These are phyloP conservation scores for Aphelenchoides besseyi DNA, from an alignment of 1,140 invertebrate species.

Conservation along the genomic window DNA sequence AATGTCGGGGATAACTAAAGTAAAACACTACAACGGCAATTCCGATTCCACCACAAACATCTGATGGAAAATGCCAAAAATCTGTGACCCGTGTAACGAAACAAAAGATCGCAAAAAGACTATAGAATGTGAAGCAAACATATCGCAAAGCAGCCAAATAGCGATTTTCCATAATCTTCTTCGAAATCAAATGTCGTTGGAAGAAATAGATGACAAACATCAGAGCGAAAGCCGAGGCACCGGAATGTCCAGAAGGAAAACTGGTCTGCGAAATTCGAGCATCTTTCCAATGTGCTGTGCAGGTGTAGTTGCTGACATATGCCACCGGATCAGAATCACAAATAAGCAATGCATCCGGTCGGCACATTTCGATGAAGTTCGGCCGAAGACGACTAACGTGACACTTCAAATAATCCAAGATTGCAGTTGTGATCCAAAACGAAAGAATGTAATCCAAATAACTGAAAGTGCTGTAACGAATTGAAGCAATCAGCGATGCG, in stretches of 20 bases:
- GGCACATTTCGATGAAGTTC: conserved; percentile 27
- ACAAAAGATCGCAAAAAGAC: conserved; percentile 19
- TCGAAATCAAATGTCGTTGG: neutral
- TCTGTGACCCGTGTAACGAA: conserved; percentile 16
- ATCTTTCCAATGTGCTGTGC: conserved; percentile 20
- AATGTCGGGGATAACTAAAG: conserved; percentile 1
- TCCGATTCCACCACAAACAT: conserved; percentile 19
- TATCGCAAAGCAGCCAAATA: neutral
- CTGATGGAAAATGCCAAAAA: conserved; percentile 23
- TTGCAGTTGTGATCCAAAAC: conserved; percentile 17
- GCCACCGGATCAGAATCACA: conserved; percentile 8
- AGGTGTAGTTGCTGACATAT: conserved; percentile 17
- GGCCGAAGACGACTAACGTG: conserved; percentile 15
- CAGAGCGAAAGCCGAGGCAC: conserved; percentile 20
- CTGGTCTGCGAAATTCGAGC: conserved; percentile 14
- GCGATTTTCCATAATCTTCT: conserved; percentile 4
- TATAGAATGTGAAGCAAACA: conserved; percentile 2
- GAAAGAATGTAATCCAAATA: conserved; percentile 23
- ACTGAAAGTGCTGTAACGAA: conserved; percentile 12
- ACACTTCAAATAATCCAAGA: conserved; percentile 23
- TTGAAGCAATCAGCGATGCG: neutral
- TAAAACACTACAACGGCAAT: conserved; percentile 8
- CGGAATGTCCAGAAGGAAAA: conserved; percentile 31
- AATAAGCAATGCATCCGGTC: conserved; percentile 2
- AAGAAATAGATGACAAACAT: conserved; percentile 27